These are phyloP conservation scores for Acinonyx jubatus DNA, from an alignment of 2,113 vertebrate species.

Conservation along the genomic window DNA sequence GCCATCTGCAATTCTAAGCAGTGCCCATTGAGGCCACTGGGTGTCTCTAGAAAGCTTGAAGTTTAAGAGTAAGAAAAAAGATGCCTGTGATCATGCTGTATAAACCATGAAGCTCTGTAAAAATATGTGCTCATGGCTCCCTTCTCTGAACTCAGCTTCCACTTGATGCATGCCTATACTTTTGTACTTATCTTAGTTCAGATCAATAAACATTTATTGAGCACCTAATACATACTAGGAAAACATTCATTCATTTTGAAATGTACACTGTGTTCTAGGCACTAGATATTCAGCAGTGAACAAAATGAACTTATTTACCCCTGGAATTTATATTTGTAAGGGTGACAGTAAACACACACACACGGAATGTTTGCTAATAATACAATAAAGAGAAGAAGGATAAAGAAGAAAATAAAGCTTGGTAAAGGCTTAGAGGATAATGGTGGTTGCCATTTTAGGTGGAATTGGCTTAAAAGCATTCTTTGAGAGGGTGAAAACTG, in stretches of 20 bases:
- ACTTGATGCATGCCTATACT: neutral
- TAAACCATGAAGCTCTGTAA: neutral
- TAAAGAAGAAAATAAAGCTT: neutral
- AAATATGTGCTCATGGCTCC: neutral
- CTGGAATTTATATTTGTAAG: neutral
- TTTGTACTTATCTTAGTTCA: neutral
- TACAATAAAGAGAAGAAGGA: neutral
- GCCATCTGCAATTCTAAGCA: neutral
- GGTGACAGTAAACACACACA: neutral
- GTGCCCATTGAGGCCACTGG: conserved; percentile 26
- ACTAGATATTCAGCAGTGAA: neutral
- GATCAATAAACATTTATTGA: neutral
- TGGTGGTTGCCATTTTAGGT: neutral
- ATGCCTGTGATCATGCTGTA: neutral
- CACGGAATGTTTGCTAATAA: neutral
- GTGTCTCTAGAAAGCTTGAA: conserved; percentile 62
- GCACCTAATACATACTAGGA: neutral
- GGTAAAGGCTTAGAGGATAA: neutral
- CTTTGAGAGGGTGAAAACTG: neutral
- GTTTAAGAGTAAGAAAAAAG: neutral
- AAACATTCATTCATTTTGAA: neutral
- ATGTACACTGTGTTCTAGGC: neutral
- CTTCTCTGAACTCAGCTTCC: neutral
- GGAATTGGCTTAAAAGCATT: neutral
- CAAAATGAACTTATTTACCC: neutral